Conservation (phyloP, 2,888 invertebrate genomes). For the Gnatocerus cornutus region DNA sequence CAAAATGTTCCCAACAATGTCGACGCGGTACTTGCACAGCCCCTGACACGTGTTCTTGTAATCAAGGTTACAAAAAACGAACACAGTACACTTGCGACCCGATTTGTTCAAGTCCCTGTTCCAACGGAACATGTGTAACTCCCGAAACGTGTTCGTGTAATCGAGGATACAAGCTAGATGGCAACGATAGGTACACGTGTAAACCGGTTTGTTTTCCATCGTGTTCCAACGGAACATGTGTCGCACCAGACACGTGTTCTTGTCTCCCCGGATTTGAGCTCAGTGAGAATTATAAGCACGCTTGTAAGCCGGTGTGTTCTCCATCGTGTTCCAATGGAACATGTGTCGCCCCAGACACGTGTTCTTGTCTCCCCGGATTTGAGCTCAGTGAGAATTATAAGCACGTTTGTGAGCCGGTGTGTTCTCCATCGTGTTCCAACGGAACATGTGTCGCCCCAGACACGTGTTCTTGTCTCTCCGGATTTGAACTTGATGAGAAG, state of each 20-base stretch:
- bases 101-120: slow-evolving; percentile 36
- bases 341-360: slow-evolving; percentile 62
- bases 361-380: slow-evolving; percentile 58
- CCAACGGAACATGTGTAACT: slow-evolving; percentile 56
- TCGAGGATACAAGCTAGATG: slow-evolving; percentile 50
- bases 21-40: slow-evolving; percentile 51
- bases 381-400: slow-evolving; percentile 50
- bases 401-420: slow-evolving; percentile 56
- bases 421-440: slow-evolving; percentile 53
- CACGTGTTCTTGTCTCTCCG: slow-evolving; percentile 12
- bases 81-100: slow-evolving; percentile 34
- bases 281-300: slow-evolving; percentile 13
- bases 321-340: slow-evolving; percentile 38
- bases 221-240: slow-evolving; percentile 54
- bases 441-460: slow-evolving; percentile 46
- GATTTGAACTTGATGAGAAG: slow-evolving; percentile 5
- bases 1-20: slow-evolving; percentile 31
- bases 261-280: slow-evolving; percentile 18
- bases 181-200: slow-evolving; percentile 55
- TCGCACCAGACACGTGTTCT: slow-evolving; percentile 18
- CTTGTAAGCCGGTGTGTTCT: slow-evolving; percentile 39
- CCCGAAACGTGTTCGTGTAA: slow-evolving; percentile 63
- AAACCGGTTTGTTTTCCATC: slow-evolving; percentile 52
- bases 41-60: slow-evolving; percentile 35
- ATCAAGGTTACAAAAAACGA: slow-evolving; percentile 12